Evolutionary conservation across 1,140 invertebrate genomes (phyloP).

Genomic region (Drosophila rhopaloa): DNA sequence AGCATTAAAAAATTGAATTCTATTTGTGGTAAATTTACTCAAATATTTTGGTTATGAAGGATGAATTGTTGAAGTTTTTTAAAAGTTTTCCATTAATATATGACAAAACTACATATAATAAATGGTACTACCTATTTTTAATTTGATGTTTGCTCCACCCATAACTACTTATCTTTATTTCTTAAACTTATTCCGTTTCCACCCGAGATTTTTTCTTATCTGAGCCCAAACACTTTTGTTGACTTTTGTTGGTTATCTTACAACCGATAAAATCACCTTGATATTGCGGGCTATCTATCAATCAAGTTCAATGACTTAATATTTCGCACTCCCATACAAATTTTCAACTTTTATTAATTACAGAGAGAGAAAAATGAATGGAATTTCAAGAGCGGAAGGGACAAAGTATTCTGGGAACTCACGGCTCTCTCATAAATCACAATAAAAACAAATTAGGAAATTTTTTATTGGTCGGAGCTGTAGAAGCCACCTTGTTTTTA

Average conservation of each 20-base stretch:
- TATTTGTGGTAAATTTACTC: no score
- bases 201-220: constrained; percentile 6
- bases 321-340: constrained; percentile 18
- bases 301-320: constrained; percentile 43
- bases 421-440: constrained; percentile 69
- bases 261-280: constrained; percentile 13
- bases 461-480: constrained; percentile 56
- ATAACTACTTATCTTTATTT: constrained; percentile 5
- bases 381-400: background rate
- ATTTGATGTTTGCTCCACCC: background rate
- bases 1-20: constrained; percentile 20
- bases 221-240: constrained; percentile 1
- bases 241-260: constrained; percentile 1
- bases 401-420: constrained; percentile 11
- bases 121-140: background rate
- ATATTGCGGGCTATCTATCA: background rate
- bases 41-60: no score
- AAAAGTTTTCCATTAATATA: no score
- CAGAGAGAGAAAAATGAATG: background rate
- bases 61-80: no score
- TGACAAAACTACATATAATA: background rate
- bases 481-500: constrained; percentile 57
- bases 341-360: constrained; percentile 4
- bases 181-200: background rate
- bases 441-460: constrained; percentile 80